Base-by-base conservation (phyloP, 2,888 invertebrate species). In the Melinaea marsaeus region DNA sequence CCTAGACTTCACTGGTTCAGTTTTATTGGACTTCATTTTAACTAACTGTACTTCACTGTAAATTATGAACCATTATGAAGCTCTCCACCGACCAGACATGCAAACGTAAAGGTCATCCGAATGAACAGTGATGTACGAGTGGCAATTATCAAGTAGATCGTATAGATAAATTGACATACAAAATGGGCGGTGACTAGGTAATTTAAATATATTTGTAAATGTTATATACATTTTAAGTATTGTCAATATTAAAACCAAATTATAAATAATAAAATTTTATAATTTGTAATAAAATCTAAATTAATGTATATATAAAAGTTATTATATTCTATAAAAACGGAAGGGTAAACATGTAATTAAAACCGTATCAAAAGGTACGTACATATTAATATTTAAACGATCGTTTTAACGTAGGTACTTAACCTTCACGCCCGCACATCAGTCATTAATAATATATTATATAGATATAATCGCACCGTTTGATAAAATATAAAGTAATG, bases 111-210 rank as follows among this genome's bases (percentile, higher is more conserved):
- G 57, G 60, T 60, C 66, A 71, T 64, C 66, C 45, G 57, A 63
- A 64, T 75, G 72, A 75, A 74, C 9, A 42, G 42, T 42, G 42
- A 42, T 42, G 11, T 42, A 42, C 42, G 42, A 42, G 58, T 60
- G 63, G 76, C 74, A 82, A 81, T 84, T 84, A 85, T 71, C 72
- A 73, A 73, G 63, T 64, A 74, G 83, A 84, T 85, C 75, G 68
- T 69, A 61, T 67, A 72, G 61, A 74, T 79, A 83, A 76, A 37
- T 6, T 22, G 45, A 33, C 58, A 42, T 42, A 54, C 60, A 42
- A 60, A 63, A 63, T 58, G 57, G 42, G 37, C 33, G 54, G 45
- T 64, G 35, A 55, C 42, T 42, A 2, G 11, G 42, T 42, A 42
- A 42, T 42, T 42, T 42, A 42, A 11, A 11, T 9, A 3, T 42